Evolutionary conservation across 2,113 vertebrate genomes (phyloP), one percentile per base, ranked within the genome.

Genomic region (Clarias macrocephalus): DNA sequence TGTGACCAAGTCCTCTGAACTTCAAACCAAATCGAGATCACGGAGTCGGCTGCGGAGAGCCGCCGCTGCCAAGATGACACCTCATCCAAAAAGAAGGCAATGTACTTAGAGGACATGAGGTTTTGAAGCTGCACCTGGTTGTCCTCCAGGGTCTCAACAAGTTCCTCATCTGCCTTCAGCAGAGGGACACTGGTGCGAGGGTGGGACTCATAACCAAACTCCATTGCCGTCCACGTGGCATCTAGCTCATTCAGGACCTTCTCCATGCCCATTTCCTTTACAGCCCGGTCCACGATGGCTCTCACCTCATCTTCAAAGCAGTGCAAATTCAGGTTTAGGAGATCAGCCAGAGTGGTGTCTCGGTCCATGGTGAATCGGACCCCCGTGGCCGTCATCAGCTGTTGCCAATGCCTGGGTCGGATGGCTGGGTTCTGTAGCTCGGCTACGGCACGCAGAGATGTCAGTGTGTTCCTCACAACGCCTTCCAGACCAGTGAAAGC

Each of bases 51-150:
- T 0, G 94, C 95, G 3, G 97, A 97, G 52, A 99, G 95, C 88
- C 95, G 97, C 89, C 92, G 96, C 92, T 99, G 98, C 98, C 98
- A 99, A 0, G 91, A 91, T 0, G 97, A 97, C 4, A 99, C 97
- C 23, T 99, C 97, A 25, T 98, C 97, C 91, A 98, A 89, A 93
- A 99, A 99, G 90, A 97, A 97, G 19, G 95, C 92, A 0, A 99
- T 94, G 59, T 96, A 93, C 90, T 97, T 99, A 81, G 97, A 98
- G 0, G 94, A 94, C 95, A 98, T 96, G 37, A 99, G 93, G 88
- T 97, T 99, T 95, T 99, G 98, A 82, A 99, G 95, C 87, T 99
- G 97, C 56, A 99, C 97, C 88, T 99, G 98, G 93, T 97, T 98
- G 90, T 99, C 97, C 80, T 99, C 98, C 85, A 99, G 93, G 3